Conservation (phyloP, 1,140 invertebrate species). For the Drosophila suzukii region DNA sequence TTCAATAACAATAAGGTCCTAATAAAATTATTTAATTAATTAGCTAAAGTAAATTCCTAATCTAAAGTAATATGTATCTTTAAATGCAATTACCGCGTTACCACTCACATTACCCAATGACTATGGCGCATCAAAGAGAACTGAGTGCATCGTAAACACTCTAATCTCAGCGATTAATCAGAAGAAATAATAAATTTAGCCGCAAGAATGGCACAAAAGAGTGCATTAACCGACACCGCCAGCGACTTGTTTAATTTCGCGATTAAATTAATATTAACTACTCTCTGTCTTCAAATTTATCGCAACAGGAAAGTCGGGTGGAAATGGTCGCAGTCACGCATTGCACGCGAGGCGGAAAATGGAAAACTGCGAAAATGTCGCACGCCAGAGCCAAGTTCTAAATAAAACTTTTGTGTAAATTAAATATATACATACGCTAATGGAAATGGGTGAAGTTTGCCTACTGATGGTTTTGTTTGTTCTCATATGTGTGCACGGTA, state of each 20-base stretch:
- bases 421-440: slow-evolving; percentile 76
- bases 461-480: slow-evolving; percentile 1
- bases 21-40: not conserved
- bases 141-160: slow-evolving; percentile 39
- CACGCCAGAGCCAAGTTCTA: slow-evolving; percentile 50
- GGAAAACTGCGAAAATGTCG: slow-evolving; percentile 47
- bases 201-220: slow-evolving; percentile 22
- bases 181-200: slow-evolving; percentile 30
- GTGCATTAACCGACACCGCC: slow-evolving; percentile 68
- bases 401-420: slow-evolving; percentile 56
- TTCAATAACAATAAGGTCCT: not conserved
- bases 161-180: slow-evolving; percentile 33
- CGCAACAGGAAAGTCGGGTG: slow-evolving; percentile 23
- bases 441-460: slow-evolving; percentile 48
- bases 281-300: slow-evolving; percentile 63
- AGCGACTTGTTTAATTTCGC: slow-evolving; percentile 64
- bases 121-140: slow-evolving; percentile 22
- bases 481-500: slow-evolving; percentile 15
- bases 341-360: slow-evolving; percentile 61
- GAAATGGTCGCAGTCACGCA: slow-evolving; percentile 64
- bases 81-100: slow-evolving; percentile 10
- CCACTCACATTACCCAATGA: slow-evolving; percentile 10
- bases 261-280: slow-evolving; percentile 77
- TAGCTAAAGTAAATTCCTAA: not conserved
- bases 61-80: not conserved